phyloP scores from a whole-genome alignment of 2,797 vertebrate genomes.

The Pachyuromys duprasi region DNA sequence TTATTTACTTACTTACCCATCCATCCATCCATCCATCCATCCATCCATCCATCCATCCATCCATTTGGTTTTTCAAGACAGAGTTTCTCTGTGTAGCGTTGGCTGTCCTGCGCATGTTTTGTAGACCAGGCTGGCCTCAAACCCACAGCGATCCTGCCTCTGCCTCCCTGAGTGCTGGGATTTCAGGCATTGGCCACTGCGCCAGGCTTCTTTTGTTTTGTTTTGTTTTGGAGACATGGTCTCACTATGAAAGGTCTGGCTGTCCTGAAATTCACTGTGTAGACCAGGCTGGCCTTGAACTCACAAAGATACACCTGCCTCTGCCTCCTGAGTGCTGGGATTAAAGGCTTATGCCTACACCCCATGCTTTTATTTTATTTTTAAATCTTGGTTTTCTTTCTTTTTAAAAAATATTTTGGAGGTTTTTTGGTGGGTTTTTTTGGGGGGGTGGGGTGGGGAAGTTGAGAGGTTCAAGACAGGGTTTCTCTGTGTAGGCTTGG shows the following conservation, averaged over 20 bases:
- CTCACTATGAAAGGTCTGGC: not conserved
- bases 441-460: no score
- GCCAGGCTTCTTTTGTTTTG: not conserved
- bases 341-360: not conserved
- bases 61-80: not conserved
- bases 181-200: no score
- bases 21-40: no score
- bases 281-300: not conserved
- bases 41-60: no score
- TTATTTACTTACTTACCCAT: not conserved
- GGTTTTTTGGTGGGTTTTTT: no score
- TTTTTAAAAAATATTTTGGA: not conserved
- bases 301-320: not conserved
- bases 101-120: not conserved
- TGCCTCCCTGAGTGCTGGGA: no score
- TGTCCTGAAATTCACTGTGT: not conserved
- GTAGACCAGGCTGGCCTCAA: not conserved
- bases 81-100: not conserved
- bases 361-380: not conserved
- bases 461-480: no score
- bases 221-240: not conserved
- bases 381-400: not conserved
- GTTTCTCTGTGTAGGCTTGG: no score
- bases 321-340: not conserved
- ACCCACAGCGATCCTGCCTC: not conserved